A percentile compares a stretch with the other conserved stretches of the same genome.
Conservation (phyloP, 2,888 invertebrate species). For the Cryptocheilus praepositus region DNA sequence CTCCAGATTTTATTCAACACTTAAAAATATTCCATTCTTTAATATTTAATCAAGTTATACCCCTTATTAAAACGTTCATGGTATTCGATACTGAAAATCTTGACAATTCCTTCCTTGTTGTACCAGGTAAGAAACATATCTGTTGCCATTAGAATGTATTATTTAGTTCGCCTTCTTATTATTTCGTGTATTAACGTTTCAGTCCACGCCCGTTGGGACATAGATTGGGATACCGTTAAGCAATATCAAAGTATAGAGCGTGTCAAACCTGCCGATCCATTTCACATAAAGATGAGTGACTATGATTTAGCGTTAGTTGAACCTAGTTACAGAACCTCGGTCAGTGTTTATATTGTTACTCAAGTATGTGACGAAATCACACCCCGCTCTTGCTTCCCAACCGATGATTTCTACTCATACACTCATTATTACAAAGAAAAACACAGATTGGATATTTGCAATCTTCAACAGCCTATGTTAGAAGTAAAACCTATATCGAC, state of each 20-base stretch:
- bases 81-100: slow-evolving; percentile 77
- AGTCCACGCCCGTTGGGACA: slow-evolving; percentile 69
- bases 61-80: slow-evolving; percentile 80
- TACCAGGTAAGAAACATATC: slow-evolving; percentile 64
- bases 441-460: slow-evolving; percentile 82
- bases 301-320: slow-evolving; percentile 87
- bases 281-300: slow-evolving; percentile 78
- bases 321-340: slow-evolving; percentile 85
- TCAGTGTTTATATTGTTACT: slow-evolving; percentile 80
- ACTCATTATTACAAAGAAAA: slow-evolving; percentile 85
- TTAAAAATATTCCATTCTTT: slow-evolving; percentile 83
- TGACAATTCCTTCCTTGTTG: slow-evolving; percentile 75
- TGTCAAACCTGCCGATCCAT: slow-evolving; percentile 68
- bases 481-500: slow-evolving; percentile 84
- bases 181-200: slow-evolving; percentile 38
- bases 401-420: slow-evolving; percentile 79
- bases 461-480: slow-evolving; percentile 84
- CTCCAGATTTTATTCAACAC: slow-evolving; percentile 75
- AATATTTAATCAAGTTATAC: slow-evolving; percentile 84
- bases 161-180: neutral
- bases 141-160: neutral
- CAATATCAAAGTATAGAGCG: slow-evolving; percentile 72
- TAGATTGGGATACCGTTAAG: slow-evolving; percentile 80
- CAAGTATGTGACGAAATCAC: slow-evolving; percentile 81
- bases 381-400: slow-evolving; percentile 82